Conservation (phyloP, 2,797 vertebrate genomes). For the Setipinna tenuifilis region DNA sequence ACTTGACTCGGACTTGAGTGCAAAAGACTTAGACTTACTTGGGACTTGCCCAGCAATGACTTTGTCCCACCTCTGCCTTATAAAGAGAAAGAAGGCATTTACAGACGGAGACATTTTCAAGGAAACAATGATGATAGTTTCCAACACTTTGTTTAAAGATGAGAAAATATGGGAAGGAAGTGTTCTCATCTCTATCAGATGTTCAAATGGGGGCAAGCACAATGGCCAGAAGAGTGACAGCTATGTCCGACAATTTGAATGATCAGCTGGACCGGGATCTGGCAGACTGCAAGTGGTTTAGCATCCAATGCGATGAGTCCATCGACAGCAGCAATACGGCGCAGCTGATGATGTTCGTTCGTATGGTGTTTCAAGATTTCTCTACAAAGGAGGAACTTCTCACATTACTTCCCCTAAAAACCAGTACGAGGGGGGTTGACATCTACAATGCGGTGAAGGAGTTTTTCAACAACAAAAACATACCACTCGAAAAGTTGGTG, state of each 20-base stretch:
- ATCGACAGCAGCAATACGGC: constrained; percentile 46
- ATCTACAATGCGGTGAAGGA: constrained; percentile 43
- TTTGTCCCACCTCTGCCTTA: too few relatives aligned
- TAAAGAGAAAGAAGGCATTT: constrained; percentile 24
- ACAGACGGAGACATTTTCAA: constrained; percentile 24
- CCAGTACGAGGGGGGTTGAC: constrained; percentile 49
- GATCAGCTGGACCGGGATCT: constrained; percentile 50
- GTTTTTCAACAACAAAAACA: constrained; percentile 43
- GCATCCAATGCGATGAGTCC: constrained; percentile 49
- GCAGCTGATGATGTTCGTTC: constrained; percentile 32
- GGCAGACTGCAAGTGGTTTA: constrained; percentile 47
- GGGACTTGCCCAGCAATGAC: too few relatives aligned
- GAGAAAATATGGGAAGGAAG: constrained; percentile 35
- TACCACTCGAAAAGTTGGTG: constrained; percentile 44
- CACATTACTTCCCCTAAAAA: constrained; percentile 44
- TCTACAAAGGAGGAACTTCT: constrained; percentile 44
- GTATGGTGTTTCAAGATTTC: constrained; percentile 51
- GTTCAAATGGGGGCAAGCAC: constrained; percentile 41
- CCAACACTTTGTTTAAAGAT: constrained; percentile 34
- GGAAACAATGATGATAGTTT: constrained; percentile 40
- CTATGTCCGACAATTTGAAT: constrained; percentile 35
- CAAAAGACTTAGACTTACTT: too few relatives aligned
- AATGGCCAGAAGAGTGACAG: constrained; percentile 36
- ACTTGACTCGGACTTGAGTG: too few relatives aligned
- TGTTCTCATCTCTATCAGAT: constrained; percentile 30